Conservation (phyloP, 2,113 vertebrate genomes). For the Hemiscyllium ocellatum region DNA sequence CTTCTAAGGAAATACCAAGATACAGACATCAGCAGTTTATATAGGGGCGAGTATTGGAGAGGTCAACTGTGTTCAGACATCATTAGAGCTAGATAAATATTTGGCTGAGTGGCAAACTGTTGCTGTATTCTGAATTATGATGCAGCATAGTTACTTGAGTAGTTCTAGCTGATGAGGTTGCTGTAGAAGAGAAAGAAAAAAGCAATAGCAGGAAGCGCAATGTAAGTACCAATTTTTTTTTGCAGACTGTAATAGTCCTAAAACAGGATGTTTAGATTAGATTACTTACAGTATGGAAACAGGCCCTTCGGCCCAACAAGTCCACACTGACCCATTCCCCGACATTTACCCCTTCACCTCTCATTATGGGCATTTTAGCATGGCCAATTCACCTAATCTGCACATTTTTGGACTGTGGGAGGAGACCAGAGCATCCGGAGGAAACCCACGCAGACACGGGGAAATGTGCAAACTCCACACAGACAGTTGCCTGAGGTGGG, state of each 20-base stretch:
- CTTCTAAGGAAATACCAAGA: neutral
- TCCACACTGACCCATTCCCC: no score
- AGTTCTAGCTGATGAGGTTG: neutral
- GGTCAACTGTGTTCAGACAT: neutral
- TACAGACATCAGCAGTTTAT: neutral
- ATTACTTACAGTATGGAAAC: no score
- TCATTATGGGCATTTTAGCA: no score
- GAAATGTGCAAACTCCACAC: no score
- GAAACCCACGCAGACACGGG: no score
- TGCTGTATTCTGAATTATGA: neutral
- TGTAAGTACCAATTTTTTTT: neutral
- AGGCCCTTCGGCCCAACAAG: no score
- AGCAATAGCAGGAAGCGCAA: neutral
- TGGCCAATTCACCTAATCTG: no score
- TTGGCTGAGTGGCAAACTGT: neutral
- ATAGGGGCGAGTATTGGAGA: neutral
- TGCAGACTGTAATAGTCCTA: neutral
- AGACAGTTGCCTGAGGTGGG: no score
- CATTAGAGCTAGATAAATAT: neutral
- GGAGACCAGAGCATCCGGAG: no score
- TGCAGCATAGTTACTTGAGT: neutral
- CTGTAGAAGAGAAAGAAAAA: neutral
- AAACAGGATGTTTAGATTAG: neutral
- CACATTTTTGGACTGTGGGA: no score
- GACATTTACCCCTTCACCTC: no score